phyloP scores from a whole-genome alignment of 2,888 invertebrate species.

The Pseudanteris insignis region DNA sequence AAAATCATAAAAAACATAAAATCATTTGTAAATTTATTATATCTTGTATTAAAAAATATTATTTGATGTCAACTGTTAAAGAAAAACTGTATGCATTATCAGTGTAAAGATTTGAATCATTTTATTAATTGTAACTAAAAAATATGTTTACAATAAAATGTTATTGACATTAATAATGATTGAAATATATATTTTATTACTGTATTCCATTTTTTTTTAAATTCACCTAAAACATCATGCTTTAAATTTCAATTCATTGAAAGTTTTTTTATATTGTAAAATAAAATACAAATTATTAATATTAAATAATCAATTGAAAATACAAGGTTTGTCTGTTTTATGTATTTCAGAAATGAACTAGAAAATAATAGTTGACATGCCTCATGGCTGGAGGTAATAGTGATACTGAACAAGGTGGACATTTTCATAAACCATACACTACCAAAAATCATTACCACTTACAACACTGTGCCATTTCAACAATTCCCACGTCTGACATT shows the following conservation, averaged over 20 bases:
- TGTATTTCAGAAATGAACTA: slow-evolving; percentile 55
- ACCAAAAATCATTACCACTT: slow-evolving; percentile 51
- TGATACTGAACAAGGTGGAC: slow-evolving; percentile 59
- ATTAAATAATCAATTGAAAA: neutral
- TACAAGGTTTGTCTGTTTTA: slow-evolving; percentile 7
- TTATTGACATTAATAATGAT: no score
- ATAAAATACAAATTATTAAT: no score
- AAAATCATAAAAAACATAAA: no score
- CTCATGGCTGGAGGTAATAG: slow-evolving; percentile 63
- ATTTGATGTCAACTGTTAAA: no score
- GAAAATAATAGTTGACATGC: slow-evolving; percentile 61
- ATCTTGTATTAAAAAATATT: no score
- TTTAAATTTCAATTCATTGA: no score
- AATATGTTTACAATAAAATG: no score
- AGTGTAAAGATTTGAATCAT: no score
- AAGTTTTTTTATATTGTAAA: no score
- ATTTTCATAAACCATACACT: slow-evolving; percentile 56
- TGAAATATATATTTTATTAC: neutral
- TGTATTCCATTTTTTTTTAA: neutral
- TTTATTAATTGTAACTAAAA: no score
- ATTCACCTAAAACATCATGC: neutral
- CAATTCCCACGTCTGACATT: slow-evolving; percentile 49
- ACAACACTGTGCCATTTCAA: slow-evolving; percentile 46
- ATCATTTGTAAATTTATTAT: no score
- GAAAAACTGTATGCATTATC: no score